phyloP scores from a whole-genome alignment of 2,888 invertebrate species.

The Rhamphomyia laevipes region DNA sequence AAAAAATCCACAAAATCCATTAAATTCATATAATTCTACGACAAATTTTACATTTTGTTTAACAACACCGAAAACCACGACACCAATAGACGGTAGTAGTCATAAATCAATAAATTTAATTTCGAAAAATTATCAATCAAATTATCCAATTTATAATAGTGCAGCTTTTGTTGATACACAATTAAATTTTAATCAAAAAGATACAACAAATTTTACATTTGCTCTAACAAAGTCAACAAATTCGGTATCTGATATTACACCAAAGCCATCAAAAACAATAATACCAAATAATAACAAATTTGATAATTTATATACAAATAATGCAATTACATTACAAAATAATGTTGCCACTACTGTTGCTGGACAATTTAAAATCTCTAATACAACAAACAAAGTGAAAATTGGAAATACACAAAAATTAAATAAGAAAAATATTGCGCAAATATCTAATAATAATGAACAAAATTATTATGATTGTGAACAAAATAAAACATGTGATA shows the following conservation, averaged over 20 bases:
- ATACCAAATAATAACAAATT: conserved; percentile 7
- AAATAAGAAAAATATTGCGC: too few relatives aligned
- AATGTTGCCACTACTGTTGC: too few relatives aligned
- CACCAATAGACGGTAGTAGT: conserved; percentile 5
- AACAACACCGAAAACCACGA: conserved; percentile 12
- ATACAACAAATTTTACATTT: conserved; percentile 12
- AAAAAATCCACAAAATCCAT: too few relatives aligned
- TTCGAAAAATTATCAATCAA: not conserved
- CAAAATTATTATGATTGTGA: conserved; percentile 15
- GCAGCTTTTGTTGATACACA: not conserved
- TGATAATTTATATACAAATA: conserved; percentile 1
- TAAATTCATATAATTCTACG: too few relatives aligned
- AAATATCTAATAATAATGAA: conserved; percentile 4
- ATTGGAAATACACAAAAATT: too few relatives aligned
- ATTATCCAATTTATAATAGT: not conserved
- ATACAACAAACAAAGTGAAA: too few relatives aligned
- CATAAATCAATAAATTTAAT: conserved; percentile 2
- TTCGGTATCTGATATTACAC: not conserved
- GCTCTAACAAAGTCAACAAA: conserved; percentile 14
- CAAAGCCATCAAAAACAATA: not conserved
- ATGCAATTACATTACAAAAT: not conserved
- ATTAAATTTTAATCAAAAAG: conserved; percentile 9
- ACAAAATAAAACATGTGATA: conserved; percentile 8
- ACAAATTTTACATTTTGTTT: conserved; percentile 16
- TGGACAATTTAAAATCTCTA: too few relatives aligned